Base-by-base conservation (phyloP, 1,140 invertebrate genomes). In the Ceratina australensis region DNA sequence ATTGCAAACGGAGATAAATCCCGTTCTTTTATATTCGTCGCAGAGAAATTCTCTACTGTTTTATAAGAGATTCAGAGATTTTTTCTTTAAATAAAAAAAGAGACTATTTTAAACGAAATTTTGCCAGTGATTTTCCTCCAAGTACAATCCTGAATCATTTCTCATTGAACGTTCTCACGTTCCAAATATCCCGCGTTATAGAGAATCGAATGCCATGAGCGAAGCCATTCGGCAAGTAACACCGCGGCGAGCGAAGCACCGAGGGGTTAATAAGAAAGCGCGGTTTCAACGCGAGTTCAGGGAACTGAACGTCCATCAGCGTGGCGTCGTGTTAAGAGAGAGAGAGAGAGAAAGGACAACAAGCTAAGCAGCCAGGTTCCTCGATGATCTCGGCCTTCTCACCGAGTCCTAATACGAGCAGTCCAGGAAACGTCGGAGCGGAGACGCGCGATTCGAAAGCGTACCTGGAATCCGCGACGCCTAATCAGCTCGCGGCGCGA, bases 391-490 rank as follows among this genome's bases (percentile, higher is more conserved):
- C 59, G 22, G 16, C 42, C 28, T 26, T 42, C 24, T 2, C 47
- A 26, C 24, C 60, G 68, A 72, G 68, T 22, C 75, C 75, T 72
- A 78, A 78, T 78, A 78, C 75, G 75, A 78, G 49, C 59, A 42
- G 33, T 4, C 49, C 52, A 50, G 67, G 50, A 61, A 72, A 20
- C 49, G 28, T 64, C 73, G 54, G n/a, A 54, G n/a, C n/a, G 15
- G 22, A 42, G 54, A 42, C 22, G 24, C 47, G 60, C 24, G 76
- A 75, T 68, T 68, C 50, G 57, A 49, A 57, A 59, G 47, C 20
- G n/a, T 52, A 42, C 26, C n/a, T 59, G 47, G 56, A 83, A 83
- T 83, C 50, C 56, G 61, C 50, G 59, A 81, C 47, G 59, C 57
- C 71, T 59, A 76, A 82, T 72, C 68, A 75, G 69, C 75, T 42